phyloP scores from a whole-genome alignment of 2,113 vertebrate genomes.

The Anolis sagrei region DNA sequence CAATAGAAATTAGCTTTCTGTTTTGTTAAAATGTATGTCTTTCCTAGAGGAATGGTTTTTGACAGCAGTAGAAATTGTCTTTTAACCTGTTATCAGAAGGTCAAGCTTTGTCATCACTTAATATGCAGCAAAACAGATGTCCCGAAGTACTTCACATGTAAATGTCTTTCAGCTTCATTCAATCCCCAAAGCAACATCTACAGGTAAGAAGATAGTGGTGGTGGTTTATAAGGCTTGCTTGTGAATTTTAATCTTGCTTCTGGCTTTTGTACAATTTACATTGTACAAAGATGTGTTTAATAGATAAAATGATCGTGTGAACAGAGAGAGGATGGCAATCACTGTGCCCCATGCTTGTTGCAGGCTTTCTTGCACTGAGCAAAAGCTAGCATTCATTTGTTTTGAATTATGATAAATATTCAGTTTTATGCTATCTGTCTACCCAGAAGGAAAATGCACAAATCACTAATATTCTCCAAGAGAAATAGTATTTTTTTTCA shows the following conservation, averaged over 20 bases:
- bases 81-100: neutral
- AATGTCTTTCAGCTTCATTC: neutral
- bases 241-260: neutral
- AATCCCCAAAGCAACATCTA: neutral
- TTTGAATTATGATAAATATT: neutral
- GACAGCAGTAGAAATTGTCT: neutral
- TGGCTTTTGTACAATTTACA: neutral
- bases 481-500: neutral
- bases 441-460: neutral
- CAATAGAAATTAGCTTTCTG: neutral
- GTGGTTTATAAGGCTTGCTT: neutral
- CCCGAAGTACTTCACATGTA: neutral
- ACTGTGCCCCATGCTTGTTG: neutral
- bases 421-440: neutral
- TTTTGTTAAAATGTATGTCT: neutral
- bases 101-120: neutral
- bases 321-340: neutral
- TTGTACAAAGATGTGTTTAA: neutral
- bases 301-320: neutral
- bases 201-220: constrained; percentile 16
- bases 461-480: neutral
- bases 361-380: neutral
- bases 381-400: neutral
- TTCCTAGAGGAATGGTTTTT: neutral
- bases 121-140: neutral